phyloP scores from a whole-genome alignment of 2,797 vertebrate genomes.

The Ctenochaetus hawaiiensis region DNA sequence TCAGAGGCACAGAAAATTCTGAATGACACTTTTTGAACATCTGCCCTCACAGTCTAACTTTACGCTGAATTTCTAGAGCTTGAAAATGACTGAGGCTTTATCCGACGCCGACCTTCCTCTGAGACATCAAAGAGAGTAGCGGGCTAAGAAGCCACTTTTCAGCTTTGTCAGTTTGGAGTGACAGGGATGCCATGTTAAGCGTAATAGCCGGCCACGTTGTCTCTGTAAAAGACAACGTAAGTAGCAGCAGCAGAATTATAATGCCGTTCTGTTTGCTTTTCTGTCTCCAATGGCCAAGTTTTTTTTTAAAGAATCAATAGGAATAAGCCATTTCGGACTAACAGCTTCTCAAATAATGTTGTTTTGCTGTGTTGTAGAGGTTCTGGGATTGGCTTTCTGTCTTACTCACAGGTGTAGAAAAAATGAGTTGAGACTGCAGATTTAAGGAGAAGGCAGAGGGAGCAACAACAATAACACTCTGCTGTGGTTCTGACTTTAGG shows the following conservation, averaged over 20 bases:
- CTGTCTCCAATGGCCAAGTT: constrained; percentile 35
- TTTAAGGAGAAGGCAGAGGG: constrained; percentile 18
- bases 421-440: constrained; percentile 38
- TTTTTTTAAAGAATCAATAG: constrained; percentile 65
- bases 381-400: constrained; percentile 63
- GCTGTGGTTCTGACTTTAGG: constrained; percentile 49
- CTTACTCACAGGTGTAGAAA: constrained; percentile 33
- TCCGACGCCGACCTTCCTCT: constrained; percentile 39
- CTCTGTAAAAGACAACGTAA: constrained; percentile 53
- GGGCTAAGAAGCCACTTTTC: constrained; percentile 57
- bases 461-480: constrained; percentile 48
- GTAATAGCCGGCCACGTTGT: constrained; percentile 29
- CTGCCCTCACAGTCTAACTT: constrained; percentile 13
- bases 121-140: constrained; percentile 51
- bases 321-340: constrained; percentile 58
- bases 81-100: constrained; percentile 17
- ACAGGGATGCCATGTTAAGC: constrained; percentile 35
- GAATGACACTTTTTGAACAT: neutral
- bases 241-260: constrained; percentile 39
- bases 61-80: constrained; percentile 45
- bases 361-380: constrained; percentile 29
- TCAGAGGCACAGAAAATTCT: neutral
- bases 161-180: constrained; percentile 54
- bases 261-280: constrained; percentile 42
- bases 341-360: constrained; percentile 48